Evolutionary conservation across 2,888 invertebrate species (phyloP), one percentile per base, ranked within the genome.

Genomic region (Ormyrus pomaceus): DNA sequence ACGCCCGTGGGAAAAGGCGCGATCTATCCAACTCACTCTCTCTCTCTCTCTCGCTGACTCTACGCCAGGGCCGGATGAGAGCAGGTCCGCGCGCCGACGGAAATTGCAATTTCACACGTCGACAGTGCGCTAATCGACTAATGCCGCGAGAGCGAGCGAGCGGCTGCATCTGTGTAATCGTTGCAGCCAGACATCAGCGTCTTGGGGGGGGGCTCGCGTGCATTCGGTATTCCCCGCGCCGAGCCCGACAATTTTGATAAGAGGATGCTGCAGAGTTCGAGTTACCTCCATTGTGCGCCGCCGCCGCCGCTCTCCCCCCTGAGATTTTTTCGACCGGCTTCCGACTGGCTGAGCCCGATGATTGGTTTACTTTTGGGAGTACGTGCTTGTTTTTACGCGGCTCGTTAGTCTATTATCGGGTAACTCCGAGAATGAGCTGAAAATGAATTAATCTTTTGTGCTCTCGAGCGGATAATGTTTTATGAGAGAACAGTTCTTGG

Each of bases 61-160:
- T 62, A 5, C 58, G 69, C 56, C 7, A 34, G 11, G 3, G 13
- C 73, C 64, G 73, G 64, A 64, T 48, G 64, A 73, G 55, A 55
- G 55, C 3, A 13, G 51, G 6, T n/a, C 51, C 6, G 34, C 34
- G 34, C 59, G 51, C 50, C 10, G 72, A 80, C 82, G 80, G 80
- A 83, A 81, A 82, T 82, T 80, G 79, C 81, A 82, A 82, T 81
- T 82, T 82, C 78, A 82, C 82, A 81, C 81, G 81, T 81, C 79
- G 78, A 45, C 80, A 77, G 65, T 71, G 61, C 61, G 59, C 79
- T 77, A 81, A 83, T 80, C 71, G 68, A 71, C 72, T 77, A 73
- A 77, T 80, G 72, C 51, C 58, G 64, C 58, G 64, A 55, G 62
- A 64, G 68, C 46, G 56, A 48, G 45, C 48, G 53, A 13, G 65